A percentile compares a stretch with the other conserved stretches of the same genome.
Conservation (phyloP, 1,140 invertebrate genomes). For the Protaetia brevitarsis region DNA sequence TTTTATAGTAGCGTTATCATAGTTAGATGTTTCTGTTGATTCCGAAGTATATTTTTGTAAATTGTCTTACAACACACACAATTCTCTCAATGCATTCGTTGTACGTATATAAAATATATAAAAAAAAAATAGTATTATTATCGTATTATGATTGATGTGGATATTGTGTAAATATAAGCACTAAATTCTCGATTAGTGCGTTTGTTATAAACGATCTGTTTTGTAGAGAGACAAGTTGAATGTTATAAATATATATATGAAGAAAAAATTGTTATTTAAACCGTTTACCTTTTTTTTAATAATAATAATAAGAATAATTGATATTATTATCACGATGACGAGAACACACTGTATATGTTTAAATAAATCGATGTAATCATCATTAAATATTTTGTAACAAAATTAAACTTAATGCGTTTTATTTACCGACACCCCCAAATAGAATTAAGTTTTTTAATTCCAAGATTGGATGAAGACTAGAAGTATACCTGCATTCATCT, state of each 20-base stretch:
- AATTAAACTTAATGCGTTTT: neutral
- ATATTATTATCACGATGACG: slow-evolving; percentile 8
- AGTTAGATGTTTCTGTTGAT: neutral
- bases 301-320: too few relatives aligned
- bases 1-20: slow-evolving; percentile 18
- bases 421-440: too few relatives aligned
- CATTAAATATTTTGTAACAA: slow-evolving; percentile 19
- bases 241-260: too few relatives aligned
- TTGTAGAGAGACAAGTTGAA: slow-evolving; percentile 18
- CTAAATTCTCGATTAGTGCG: slow-evolving; percentile 3
- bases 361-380: slow-evolving; percentile 18
- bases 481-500: too few relatives aligned
- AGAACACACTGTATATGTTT: slow-evolving; percentile 1
- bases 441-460: too few relatives aligned
- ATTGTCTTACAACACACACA: slow-evolving; percentile 15
- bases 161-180: slow-evolving; percentile 3
- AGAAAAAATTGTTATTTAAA: too few relatives aligned
- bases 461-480: too few relatives aligned
- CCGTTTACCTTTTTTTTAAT: slow-evolving; percentile 11
- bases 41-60: slow-evolving; percentile 17
- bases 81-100: slow-evolving; percentile 14
- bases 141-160: slow-evolving; percentile 4
- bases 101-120: slow-evolving; percentile 16
- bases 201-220: slow-evolving; percentile 15
- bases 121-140: too few relatives aligned